Conservation (phyloP, 2,113 vertebrate species). For the Peromyscus maniculatus region DNA sequence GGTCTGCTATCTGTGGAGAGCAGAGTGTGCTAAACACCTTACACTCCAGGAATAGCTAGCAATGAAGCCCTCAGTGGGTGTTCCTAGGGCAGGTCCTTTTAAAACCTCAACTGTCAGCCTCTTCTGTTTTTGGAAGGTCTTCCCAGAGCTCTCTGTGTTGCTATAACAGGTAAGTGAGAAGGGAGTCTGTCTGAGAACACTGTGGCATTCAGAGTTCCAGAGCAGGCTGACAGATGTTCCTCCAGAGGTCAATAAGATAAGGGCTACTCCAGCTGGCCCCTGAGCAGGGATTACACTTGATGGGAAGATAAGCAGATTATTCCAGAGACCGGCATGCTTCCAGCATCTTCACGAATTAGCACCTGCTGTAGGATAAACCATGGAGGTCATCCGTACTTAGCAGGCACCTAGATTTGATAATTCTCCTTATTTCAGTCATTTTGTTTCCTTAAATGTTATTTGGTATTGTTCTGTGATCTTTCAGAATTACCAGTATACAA, state of each 20-base stretch:
- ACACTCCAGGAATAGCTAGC: not conserved
- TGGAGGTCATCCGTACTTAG: constrained; percentile 27
- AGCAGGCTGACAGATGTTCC: constrained; percentile 90
- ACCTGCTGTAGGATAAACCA: constrained; percentile 18
- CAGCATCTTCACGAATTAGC: constrained; percentile 79
- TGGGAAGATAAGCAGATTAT: constrained; percentile 96
- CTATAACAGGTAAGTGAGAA: constrained; percentile 59
- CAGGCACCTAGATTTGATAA: constrained; percentile 7
- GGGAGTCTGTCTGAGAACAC: constrained; percentile 59
- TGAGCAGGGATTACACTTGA: constrained; percentile 96
- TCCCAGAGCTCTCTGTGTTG: constrained; percentile 34
- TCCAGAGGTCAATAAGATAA: constrained; percentile 97
- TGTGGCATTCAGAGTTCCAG: constrained; percentile 71
- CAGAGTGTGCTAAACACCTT: not conserved
- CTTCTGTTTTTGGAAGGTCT: not conserved
- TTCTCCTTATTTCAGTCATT: constrained; percentile 36
- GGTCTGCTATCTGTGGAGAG: accelerated
- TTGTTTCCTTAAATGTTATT: constrained; percentile 18
- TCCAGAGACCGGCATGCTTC: constrained; percentile 90
- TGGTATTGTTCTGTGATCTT: constrained; percentile 37
- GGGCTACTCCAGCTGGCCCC: constrained; percentile 88
- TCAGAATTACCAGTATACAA: constrained; percentile 81
- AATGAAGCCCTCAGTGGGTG: constrained; percentile 15
- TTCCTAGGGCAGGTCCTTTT: constrained; percentile 17
- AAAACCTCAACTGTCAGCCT: constrained; percentile 47